A percentile compares a stretch with the other conserved stretches of the same genome.
These are phyloP conservation scores for Falco rusticolus DNA, from an alignment of 2,797 vertebrate genomes.

Conservation along the genomic window DNA sequence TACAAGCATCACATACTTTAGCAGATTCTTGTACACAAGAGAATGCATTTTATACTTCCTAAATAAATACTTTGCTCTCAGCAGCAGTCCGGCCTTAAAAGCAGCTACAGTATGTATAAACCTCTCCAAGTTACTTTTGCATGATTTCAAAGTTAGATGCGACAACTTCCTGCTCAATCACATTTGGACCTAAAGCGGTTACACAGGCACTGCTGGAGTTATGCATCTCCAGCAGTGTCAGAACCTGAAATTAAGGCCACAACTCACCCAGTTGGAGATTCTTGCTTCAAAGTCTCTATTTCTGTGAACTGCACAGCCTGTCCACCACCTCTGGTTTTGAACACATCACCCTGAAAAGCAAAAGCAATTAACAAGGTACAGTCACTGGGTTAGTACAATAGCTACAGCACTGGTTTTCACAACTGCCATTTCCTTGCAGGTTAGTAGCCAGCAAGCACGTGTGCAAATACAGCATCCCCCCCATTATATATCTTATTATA, in stretches of 20 bases:
- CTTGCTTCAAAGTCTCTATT: conserved; percentile 91
- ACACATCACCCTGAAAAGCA: conserved; percentile 88
- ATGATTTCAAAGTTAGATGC: not conserved
- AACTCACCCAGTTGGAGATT: conserved; percentile 81
- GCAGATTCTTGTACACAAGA: not conserved
- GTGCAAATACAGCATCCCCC: too few relatives aligned
- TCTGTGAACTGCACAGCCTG: conserved; percentile 96
- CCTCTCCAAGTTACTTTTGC: not conserved
- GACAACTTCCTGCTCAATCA: rapidly evolving
- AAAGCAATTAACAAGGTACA: not conserved
- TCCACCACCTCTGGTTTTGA: conserved; percentile 91
- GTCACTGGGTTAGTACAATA: rapidly evolving
- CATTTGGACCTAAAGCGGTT: rapidly evolving
- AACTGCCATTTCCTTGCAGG: not conserved
- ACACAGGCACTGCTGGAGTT: rapidly evolving
- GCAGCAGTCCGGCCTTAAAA: not conserved
- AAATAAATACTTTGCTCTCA: not conserved
- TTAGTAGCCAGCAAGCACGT: not conserved
- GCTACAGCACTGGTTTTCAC: not conserved
- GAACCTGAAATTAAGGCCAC: not conserved
- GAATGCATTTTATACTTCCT: not conserved
- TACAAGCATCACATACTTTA: rapidly evolving
- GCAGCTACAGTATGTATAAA: not conserved
- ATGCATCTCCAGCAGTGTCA: rapidly evolving
- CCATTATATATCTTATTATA: rapidly evolving